Evolutionary conservation across 2,797 vertebrate species (phyloP).

Genomic region (Thalassophryne amazonica): DNA sequence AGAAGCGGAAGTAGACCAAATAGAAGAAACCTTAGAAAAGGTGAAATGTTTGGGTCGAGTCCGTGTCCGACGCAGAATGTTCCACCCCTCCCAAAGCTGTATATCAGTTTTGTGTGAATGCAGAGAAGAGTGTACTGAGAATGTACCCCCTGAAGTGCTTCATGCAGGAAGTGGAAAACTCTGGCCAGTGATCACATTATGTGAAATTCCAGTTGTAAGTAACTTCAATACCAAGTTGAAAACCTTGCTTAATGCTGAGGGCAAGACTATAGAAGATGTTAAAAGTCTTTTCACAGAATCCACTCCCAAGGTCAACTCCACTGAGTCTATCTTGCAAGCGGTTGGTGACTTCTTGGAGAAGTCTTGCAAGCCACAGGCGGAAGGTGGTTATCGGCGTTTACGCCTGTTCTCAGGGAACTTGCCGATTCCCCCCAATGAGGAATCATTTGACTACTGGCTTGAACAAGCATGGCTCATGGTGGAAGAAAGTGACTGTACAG

Average conservation of each 20-base stretch:
- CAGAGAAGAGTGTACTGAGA: neutral
- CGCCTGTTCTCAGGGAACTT: neutral
- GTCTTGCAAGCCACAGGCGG: conserved; percentile 1
- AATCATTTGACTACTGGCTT: conserved; percentile 17
- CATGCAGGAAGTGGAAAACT: neutral
- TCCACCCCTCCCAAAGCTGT: neutral
- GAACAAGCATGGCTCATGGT: conserved; percentile 18
- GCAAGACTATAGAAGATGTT: neutral
- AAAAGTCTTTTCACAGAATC: neutral
- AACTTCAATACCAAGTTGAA: neutral
- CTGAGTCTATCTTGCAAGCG: neutral
- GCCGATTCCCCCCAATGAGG: neutral
- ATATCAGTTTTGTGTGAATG: neutral
- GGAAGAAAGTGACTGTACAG: conserved; percentile 11
- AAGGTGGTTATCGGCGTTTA: neutral
- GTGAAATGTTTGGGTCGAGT: neutral
- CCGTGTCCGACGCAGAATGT: neutral
- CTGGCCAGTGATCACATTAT: neutral
- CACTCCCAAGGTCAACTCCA: neutral
- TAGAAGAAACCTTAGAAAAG: neutral
- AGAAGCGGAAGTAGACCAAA: neutral
- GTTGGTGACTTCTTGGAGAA: neutral
- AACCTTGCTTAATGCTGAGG: neutral
- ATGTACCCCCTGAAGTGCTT: neutral
- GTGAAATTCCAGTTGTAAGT: neutral